phyloP scores from a whole-genome alignment of 2,797 vertebrate genomes.

The Scarus forsteni region DNA sequence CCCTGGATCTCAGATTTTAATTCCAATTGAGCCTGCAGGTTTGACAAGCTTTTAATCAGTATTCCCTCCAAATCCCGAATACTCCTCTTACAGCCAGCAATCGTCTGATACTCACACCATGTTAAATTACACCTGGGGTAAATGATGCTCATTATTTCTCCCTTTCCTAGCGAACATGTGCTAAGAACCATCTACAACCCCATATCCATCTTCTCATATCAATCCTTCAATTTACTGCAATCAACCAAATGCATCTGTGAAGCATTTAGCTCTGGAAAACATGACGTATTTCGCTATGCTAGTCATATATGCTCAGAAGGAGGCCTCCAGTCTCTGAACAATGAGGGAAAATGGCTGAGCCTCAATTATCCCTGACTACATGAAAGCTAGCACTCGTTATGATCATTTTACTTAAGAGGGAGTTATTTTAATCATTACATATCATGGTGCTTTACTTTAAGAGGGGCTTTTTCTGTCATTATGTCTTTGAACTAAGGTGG shows the following conservation, averaged over 20 bases:
- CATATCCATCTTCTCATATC: background rate
- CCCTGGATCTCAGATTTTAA: too few species aligned
- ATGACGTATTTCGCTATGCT: conserved; percentile 1
- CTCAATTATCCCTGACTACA: conserved; percentile 39
- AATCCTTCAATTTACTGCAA: conserved; percentile 23
- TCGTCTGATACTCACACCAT: too few species aligned
- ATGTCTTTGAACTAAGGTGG: conserved; percentile 42
- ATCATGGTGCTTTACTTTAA: conserved; percentile 50
- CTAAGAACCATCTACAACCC: background rate
- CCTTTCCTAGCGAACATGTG: too few species aligned
- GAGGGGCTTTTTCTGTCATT: conserved; percentile 43
- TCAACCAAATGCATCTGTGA: conserved; percentile 12
- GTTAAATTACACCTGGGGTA: background rate
- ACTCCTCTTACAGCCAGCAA: too few species aligned
- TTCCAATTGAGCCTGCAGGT: too few species aligned
- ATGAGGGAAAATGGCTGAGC: conserved; percentile 11
- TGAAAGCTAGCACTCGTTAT: conserved; percentile 45
- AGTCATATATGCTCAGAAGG: conserved; percentile 4
- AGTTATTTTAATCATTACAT: conserved; percentile 52
- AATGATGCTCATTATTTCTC: background rate
- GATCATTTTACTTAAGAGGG: conserved; percentile 49
- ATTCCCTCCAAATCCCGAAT: too few species aligned
- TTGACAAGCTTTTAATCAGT: too few species aligned
- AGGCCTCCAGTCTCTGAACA: conserved; percentile 20
- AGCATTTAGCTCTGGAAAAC: background rate